A percentile compares a stretch with the other conserved stretches of the same genome.
Evolutionary conservation across 2,113 vertebrate species (phyloP).

Genomic region (Mustela lutreola): DNA sequence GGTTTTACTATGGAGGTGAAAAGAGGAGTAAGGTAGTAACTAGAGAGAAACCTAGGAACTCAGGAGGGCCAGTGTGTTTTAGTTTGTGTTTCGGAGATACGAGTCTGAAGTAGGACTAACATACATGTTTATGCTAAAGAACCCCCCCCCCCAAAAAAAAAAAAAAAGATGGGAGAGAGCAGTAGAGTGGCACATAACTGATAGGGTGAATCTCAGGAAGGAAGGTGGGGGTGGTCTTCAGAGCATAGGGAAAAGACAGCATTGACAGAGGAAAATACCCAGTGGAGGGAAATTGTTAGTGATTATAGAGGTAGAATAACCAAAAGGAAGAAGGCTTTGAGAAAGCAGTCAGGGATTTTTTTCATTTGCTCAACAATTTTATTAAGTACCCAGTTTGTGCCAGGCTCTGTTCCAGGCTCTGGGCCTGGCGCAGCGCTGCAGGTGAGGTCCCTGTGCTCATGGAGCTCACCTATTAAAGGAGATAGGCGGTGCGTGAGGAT

Average conservation of each 20-base stretch:
- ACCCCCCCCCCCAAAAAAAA: not conserved
- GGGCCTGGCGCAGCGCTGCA: not conserved
- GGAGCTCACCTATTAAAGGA: not conserved
- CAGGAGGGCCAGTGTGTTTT: not conserved
- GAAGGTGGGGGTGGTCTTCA: not conserved
- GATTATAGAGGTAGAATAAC: not conserved
- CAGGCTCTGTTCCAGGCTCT: not conserved
- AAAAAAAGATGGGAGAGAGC: not conserved
- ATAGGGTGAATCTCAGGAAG: not conserved
- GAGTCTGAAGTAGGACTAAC: not conserved
- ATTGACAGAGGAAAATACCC: not conserved
- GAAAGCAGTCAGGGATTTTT: not conserved
- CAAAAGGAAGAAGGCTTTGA: not conserved
- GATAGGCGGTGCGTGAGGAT: not conserved
- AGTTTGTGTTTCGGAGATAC: not conserved
- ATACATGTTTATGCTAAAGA: not conserved
- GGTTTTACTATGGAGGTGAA: not conserved
- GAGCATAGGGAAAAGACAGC: not conserved
- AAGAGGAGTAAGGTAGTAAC: not conserved
- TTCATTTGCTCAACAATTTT: not conserved
- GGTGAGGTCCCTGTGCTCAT: not conserved
- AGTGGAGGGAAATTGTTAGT: not conserved
- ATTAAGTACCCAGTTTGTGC: not conserved
- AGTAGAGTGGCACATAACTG: not conserved
- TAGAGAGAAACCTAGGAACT: not conserved